Conservation (phyloP, 1,140 invertebrate genomes). For the Saccostrea echinata region DNA sequence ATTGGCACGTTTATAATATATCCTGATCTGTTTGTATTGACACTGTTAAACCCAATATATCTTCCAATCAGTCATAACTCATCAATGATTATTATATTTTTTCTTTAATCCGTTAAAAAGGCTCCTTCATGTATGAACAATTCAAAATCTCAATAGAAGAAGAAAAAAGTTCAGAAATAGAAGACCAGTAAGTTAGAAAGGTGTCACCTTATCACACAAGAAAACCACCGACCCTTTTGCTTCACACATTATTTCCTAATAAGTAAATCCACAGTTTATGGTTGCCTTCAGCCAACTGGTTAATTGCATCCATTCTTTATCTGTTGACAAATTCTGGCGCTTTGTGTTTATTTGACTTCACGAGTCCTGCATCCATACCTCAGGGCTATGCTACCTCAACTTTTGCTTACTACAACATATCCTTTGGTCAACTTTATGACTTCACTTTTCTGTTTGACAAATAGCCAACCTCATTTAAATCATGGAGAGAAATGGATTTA, state of each 20-base stretch:
- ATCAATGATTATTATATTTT: constrained; percentile 4
- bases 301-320: constrained; percentile 29
- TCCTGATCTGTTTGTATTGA: neutral
- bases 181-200: neutral
- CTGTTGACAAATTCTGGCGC: constrained; percentile 28
- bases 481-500: constrained; percentile 21
- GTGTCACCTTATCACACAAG: constrained; percentile 27
- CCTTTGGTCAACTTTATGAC: constrained; percentile 38
- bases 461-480: constrained; percentile 29
- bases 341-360: constrained; percentile 11
- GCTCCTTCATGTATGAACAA: constrained; percentile 2
- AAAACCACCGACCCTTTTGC: constrained; percentile 7
- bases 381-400: neutral
- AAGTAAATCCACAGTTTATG: constrained; percentile 8
- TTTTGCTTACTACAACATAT: constrained; percentile 23
- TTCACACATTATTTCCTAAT: constrained; percentile 30
- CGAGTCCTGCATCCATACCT: constrained; percentile 9
- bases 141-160: neutral
- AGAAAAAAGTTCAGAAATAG: neutral
- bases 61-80: constrained; percentile 14
- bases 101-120: constrained; percentile 35
- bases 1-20: neutral
- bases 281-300: constrained; percentile 22
- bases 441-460: constrained; percentile 8
- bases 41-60: neutral